Conservation (phyloP, 2,888 invertebrate species). For the Hemistola chrysoprasaria region DNA sequence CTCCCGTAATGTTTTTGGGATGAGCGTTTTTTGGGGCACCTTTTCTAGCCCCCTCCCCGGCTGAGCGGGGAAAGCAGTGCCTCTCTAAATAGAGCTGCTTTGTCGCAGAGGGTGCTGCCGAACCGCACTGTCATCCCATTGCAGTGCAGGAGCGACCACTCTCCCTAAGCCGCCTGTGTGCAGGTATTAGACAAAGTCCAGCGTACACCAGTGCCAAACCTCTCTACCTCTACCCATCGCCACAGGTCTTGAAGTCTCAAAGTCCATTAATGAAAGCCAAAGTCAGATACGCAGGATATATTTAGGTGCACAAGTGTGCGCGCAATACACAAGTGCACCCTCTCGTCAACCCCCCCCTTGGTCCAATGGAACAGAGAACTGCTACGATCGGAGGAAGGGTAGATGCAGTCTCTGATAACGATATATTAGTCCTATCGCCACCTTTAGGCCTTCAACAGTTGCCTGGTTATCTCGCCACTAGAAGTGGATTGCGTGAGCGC, state of each 20-base stretch:
- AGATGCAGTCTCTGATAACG: background rate
- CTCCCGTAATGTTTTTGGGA: too few species aligned
- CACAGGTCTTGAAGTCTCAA: background rate
- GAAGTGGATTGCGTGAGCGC: too few species aligned
- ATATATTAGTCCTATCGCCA: background rate
- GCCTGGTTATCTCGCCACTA: constrained; percentile 2
- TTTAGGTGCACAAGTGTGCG: constrained; percentile 3
- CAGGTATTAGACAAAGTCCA: constrained; percentile 3
- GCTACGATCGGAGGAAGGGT: background rate
- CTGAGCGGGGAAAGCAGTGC: too few species aligned
- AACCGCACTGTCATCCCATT: constrained; percentile 7
- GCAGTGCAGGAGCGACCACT: constrained; percentile 12
- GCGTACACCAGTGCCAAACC: background rate
- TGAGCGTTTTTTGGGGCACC: too few species aligned
- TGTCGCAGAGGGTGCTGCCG: too few species aligned
- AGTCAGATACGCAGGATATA: constrained; percentile 2
- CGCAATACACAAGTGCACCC: constrained; percentile 7
- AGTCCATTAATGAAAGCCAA: background rate
- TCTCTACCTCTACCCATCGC: constrained; percentile 11
- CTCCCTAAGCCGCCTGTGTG: constrained; percentile 5
- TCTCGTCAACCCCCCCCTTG: constrained; percentile 4
- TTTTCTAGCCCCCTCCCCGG: too few species aligned
- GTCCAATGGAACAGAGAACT: background rate
- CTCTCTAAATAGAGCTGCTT: too few species aligned
- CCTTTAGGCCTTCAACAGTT: background rate